A percentile compares a stretch with the other conserved stretches of the same genome.
phyloP scores from a whole-genome alignment of 2,797 vertebrate genomes.

The Myotis myotis region DNA sequence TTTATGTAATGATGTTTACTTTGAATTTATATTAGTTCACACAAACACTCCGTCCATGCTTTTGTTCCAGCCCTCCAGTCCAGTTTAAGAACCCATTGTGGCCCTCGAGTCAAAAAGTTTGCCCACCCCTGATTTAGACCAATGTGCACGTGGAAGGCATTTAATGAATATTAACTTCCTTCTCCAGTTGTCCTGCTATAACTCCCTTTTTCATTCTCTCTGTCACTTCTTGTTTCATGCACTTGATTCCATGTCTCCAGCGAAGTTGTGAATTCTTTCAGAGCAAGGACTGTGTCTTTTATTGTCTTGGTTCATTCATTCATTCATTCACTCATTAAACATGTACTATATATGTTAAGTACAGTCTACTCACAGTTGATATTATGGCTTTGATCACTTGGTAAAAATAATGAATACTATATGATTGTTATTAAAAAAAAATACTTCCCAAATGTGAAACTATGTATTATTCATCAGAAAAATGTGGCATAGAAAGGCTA shows the following conservation, averaged over 20 bases:
- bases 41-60: too few species aligned
- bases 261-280: neutral
- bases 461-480: conserved; percentile 41
- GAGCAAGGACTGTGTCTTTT: neutral
- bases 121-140: too few species aligned
- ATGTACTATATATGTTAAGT: neutral
- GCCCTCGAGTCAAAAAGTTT: too few species aligned
- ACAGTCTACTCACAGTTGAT: neutral
- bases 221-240: neutral
- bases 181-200: neutral
- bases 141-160: neutral
- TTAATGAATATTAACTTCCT: neutral
- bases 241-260: neutral
- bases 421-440: neutral
- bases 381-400: neutral
- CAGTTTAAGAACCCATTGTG: too few species aligned
- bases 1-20: too few species aligned
- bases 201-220: neutral
- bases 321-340: neutral
- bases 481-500: neutral
- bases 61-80: too few species aligned
- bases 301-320: neutral
- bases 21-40: too few species aligned
- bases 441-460: neutral
- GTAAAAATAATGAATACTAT: conserved; percentile 11